These are phyloP conservation scores for Oryzias celebensis DNA, from an alignment of 2,113 vertebrate species.

Conservation along the genomic window DNA sequence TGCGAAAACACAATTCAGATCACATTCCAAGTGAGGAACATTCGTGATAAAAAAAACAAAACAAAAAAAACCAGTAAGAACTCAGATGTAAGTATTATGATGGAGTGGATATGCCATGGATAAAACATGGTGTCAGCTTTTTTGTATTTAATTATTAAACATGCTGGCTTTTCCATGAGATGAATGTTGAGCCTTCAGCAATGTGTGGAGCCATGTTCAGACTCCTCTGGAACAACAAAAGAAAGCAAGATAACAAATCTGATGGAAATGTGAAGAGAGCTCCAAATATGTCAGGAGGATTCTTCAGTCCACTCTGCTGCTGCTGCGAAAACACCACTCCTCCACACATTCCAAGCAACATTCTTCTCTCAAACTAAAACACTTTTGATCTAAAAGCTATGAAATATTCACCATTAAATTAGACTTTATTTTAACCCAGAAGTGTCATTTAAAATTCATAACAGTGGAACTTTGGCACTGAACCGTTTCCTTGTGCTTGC, in stretches of 20 bases:
- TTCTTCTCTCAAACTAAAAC: slow-evolving; percentile 9
- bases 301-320: slow-evolving; percentile 9
- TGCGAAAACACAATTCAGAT: no score
- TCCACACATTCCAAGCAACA: background rate
- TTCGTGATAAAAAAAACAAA: background rate
- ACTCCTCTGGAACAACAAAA: slow-evolving; percentile 29
- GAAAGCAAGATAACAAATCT: slow-evolving; percentile 15
- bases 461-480: slow-evolving; percentile 5
- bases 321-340: slow-evolving; percentile 3
- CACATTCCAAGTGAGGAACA: background rate
- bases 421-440: slow-evolving; percentile 18
- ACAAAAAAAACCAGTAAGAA: background rate
- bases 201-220: slow-evolving; percentile 26
- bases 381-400: slow-evolving; percentile 15
- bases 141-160: slow-evolving; percentile 68
- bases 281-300: slow-evolving; percentile 19
- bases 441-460: slow-evolving; percentile 21
- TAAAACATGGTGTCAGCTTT: slow-evolving; percentile 70
- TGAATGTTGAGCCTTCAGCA: slow-evolving; percentile 34
- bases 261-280: slow-evolving; percentile 16
- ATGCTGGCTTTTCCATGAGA: slow-evolving; percentile 39
- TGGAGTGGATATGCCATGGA: slow-evolving; percentile 40
- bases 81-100: background rate
- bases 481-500: background rate
- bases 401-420: slow-evolving; percentile 16